Evolutionary conservation across 2,113 vertebrate genomes (phyloP).

Genomic region (Cisticola juncidis): DNA sequence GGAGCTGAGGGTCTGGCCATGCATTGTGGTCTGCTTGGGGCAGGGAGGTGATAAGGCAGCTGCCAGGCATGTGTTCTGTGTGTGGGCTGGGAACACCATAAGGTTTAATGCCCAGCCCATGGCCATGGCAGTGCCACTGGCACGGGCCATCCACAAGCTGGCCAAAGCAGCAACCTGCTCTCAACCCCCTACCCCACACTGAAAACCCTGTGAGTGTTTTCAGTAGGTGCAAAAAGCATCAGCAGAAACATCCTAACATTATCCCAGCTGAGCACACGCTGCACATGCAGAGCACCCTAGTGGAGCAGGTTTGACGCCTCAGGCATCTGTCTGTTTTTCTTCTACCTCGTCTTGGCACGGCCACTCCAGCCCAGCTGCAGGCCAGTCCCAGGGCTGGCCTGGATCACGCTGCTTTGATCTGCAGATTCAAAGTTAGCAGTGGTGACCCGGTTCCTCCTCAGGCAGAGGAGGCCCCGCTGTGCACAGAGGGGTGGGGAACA

Average conservation of each 20-base stretch:
- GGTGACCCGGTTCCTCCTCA: constrained; percentile 33
- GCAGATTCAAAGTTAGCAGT: constrained; percentile 26
- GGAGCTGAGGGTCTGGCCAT: neutral
- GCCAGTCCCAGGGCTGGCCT: constrained; percentile 50
- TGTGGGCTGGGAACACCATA: neutral
- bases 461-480: neutral
- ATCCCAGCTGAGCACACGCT: neutral
- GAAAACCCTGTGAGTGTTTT: neutral
- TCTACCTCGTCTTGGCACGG: constrained; percentile 44
- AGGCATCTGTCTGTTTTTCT: constrained; percentile 41
- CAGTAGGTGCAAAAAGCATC: neutral
- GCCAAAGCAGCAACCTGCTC: neutral
- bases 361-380: constrained; percentile 51
- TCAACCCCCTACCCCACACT: neutral
- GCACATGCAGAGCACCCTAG: neutral
- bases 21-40: neutral
- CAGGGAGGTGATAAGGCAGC: neutral
- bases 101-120: too few relatives aligned
- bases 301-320: constrained; percentile 20
- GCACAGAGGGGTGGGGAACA: constrained; percentile 31
- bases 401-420: constrained; percentile 54
- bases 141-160: neutral
- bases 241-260: neutral
- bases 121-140: neutral
- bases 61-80: neutral